These are phyloP conservation scores for Gephyroberyx darwinii DNA, from an alignment of 2,797 vertebrate genomes.

Conservation along the genomic window DNA sequence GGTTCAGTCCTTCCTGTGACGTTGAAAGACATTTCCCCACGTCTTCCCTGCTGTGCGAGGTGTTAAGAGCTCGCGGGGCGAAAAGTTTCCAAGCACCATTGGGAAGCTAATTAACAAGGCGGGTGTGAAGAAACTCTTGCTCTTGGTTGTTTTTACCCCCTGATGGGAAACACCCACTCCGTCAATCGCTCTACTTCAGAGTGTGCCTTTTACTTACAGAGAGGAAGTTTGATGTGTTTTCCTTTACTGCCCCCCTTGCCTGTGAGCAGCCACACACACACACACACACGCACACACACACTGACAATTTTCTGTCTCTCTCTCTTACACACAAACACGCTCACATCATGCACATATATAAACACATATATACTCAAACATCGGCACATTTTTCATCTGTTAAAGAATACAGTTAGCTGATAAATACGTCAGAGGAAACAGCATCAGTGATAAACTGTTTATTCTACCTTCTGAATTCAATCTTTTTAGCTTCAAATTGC, in stretches of 20 bases:
- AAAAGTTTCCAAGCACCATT: constrained; percentile 67
- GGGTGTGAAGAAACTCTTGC: constrained; percentile 67
- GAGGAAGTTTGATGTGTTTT: constrained; percentile 68
- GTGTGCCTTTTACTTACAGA: constrained; percentile 64
- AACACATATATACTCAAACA: not conserved
- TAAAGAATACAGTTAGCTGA: too few species aligned
- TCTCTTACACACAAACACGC: constrained; percentile 6
- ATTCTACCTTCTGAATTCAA: too few species aligned
- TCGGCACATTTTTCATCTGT: too few species aligned
- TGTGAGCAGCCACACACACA: constrained; percentile 18
- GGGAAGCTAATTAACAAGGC: constrained; percentile 73
- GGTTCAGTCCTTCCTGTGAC: constrained; percentile 44
- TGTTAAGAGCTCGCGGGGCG: constrained; percentile 40
- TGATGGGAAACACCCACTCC: constrained; percentile 65
- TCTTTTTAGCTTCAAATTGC: too few species aligned
- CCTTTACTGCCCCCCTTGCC: constrained; percentile 22
- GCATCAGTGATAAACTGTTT: too few species aligned
- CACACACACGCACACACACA: constrained; percentile 9
- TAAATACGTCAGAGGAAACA: too few species aligned
- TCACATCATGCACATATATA: not conserved
- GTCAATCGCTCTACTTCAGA: constrained; percentile 51
- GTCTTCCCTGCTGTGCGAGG: constrained; percentile 65
- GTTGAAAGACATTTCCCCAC: constrained; percentile 56
- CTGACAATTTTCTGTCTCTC: not conserved
- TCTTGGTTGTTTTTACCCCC: constrained; percentile 76